phyloP scores from a whole-genome alignment of 1,140 invertebrate genomes.

The Drosophila jambulina region DNA sequence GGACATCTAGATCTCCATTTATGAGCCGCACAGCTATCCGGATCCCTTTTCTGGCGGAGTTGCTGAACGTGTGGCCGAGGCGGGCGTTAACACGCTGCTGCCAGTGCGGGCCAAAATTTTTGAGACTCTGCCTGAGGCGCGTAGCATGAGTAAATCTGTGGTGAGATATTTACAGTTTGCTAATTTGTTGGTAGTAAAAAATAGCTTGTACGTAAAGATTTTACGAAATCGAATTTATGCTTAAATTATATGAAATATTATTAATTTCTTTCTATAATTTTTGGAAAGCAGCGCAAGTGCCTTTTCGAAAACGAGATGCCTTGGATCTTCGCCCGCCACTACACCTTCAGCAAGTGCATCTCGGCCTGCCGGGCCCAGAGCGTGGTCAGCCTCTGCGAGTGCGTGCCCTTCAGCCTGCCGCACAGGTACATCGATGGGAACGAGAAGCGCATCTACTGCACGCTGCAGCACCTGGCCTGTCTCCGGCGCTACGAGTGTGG shows the following conservation, averaged over 20 bases:
- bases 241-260: not conserved
- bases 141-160: slow-evolving; percentile 47
- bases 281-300: slow-evolving; percentile 67
- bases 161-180: slow-evolving; percentile 19
- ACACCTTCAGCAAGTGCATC: slow-evolving; percentile 86
- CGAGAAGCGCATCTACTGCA: slow-evolving; percentile 70
- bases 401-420: slow-evolving; percentile 86
- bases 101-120: slow-evolving; percentile 60
- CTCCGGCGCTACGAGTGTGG: slow-evolving; percentile 75
- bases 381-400: slow-evolving; percentile 86
- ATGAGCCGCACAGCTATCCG: slow-evolving; percentile 56
- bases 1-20: slow-evolving; percentile 53
- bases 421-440: slow-evolving; percentile 67
- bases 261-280: accelerated
- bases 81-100: slow-evolving; percentile 49
- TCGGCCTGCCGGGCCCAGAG: slow-evolving; percentile 86
- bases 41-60: slow-evolving; percentile 69
- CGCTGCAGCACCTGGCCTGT: slow-evolving; percentile 73
- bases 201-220: no score
- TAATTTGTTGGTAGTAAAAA: not conserved
- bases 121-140: slow-evolving; percentile 66
- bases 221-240: no score
- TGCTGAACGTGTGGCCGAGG: slow-evolving; percentile 45
- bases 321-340: slow-evolving; percentile 64
- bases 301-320: slow-evolving; percentile 84